Percentiles rank a stretch among this genome's conserved stretches.
phyloP scores from a whole-genome alignment of 2,797 vertebrate genomes.

The Picus viridis region DNA sequence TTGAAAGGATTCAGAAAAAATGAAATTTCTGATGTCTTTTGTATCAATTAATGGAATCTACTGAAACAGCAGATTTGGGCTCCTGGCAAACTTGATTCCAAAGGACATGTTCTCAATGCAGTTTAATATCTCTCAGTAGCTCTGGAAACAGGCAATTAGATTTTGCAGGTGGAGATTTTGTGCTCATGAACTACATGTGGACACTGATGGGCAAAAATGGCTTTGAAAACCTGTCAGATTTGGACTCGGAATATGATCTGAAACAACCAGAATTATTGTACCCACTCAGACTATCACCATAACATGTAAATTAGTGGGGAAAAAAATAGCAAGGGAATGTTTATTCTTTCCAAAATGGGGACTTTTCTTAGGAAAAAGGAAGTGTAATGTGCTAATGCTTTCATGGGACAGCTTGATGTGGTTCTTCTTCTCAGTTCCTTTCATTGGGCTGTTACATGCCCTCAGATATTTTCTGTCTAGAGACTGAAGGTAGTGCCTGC shows the following conservation, averaged over 20 bases:
- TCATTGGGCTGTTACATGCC: not conserved
- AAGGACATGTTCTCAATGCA: not conserved
- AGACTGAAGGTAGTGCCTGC: not conserved
- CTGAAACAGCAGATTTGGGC: not conserved
- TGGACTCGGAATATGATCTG: slow-evolving; percentile 11
- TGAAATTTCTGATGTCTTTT: not conserved
- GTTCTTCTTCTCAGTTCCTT: slow-evolving; percentile 29
- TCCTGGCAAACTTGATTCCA: not conserved
- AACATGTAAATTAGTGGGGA: not conserved
- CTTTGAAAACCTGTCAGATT: slow-evolving; percentile 35
- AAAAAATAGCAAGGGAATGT: not conserved
- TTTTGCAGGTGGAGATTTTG: slow-evolving; percentile 53
- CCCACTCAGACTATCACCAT: not conserved
- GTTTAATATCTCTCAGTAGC: not conserved
- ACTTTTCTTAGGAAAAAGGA: slow-evolving; percentile 18
- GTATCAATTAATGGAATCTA: not conserved
- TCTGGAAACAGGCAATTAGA: not conserved
- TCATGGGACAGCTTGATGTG: slow-evolving; percentile 26
- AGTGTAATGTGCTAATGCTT: slow-evolving; percentile 6
- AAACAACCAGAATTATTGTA: not conserved
- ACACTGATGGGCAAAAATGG: not conserved
- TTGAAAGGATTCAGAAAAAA: not conserved
- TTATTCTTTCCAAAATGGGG: slow-evolving; percentile 21
- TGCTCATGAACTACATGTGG: slow-evolving; percentile 35
- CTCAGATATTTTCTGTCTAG: not conserved